phyloP scores from a whole-genome alignment of 2,113 vertebrate species.

The Corvus moneduloides region DNA sequence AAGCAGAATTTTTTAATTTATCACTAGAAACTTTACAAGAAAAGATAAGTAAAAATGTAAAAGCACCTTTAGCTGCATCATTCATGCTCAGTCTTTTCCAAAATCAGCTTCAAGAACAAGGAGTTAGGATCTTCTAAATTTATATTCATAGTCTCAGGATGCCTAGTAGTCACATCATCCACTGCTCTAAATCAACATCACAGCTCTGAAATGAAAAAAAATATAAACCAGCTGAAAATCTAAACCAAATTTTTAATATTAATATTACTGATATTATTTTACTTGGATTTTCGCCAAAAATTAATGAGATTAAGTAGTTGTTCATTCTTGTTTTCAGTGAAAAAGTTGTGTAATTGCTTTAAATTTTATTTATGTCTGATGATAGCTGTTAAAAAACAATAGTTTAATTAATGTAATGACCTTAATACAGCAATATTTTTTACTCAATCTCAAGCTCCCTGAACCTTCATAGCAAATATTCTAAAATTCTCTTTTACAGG shows the following conservation, averaged over 20 bases:
- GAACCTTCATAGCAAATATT: not conserved
- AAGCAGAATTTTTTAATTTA: not conserved
- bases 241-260: not conserved
- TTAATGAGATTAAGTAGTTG: not conserved
- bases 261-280: not conserved
- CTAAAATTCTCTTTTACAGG: not conserved
- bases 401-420: not conserved
- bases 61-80: conserved; percentile 26
- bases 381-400: not conserved
- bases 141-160: not conserved
- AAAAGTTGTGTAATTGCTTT: not conserved
- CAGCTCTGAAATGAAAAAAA: not conserved
- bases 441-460: not conserved
- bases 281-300: not conserved
- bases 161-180: not conserved
- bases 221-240: not conserved
- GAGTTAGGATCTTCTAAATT: not conserved
- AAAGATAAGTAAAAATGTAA: not conserved
- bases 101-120: not conserved
- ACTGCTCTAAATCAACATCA: not conserved
- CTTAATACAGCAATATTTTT: not conserved
- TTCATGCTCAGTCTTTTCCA: not conserved
- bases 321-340: not conserved
- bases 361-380: not conserved
- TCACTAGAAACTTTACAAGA: not conserved